These are phyloP conservation scores for Drosophila atripex DNA, from an alignment of 2,888 invertebrate species.

Conservation along the genomic window DNA sequence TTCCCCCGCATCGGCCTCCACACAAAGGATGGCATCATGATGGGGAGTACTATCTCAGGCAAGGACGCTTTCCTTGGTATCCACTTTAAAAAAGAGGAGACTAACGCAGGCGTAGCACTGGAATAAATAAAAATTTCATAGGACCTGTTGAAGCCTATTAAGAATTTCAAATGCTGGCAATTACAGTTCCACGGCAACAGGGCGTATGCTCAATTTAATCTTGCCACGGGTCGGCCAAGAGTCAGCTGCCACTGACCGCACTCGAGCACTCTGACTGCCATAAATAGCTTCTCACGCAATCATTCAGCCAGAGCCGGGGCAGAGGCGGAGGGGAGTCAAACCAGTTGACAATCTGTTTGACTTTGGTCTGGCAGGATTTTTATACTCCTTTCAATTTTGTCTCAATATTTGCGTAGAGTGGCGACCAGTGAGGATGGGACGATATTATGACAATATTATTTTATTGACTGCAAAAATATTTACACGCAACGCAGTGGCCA, in stretches of 20 bases:
- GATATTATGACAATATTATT: conserved; percentile 79
- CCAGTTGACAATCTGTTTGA: conserved; percentile 49
- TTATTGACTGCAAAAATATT: conserved; percentile 81
- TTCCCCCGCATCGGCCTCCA: conserved; percentile 10
- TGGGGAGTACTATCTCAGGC: no score
- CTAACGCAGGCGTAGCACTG: no score
- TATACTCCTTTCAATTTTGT: conserved; percentile 71
- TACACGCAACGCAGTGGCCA: conserved; percentile 65
- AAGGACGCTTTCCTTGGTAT: no score
- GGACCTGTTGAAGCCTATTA: no score
- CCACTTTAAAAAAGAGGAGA: no score
- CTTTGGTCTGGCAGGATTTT: conserved; percentile 68
- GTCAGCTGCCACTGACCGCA: conserved; percentile 62
- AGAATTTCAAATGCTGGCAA: not conserved
- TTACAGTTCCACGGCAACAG: conserved; percentile 18
- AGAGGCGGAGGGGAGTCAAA: conserved; percentile 18
- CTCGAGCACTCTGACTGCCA: conserved; percentile 49
- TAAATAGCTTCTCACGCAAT: conserved; percentile 47
- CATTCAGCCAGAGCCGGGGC: not conserved
- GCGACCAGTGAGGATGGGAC: conserved; percentile 31
- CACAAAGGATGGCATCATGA: no score
- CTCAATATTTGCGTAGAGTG: conserved; percentile 69
- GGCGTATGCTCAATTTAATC: conserved; percentile 61
- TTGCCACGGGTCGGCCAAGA: conserved; percentile 23
- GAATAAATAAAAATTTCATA: no score